Base-by-base conservation (phyloP, 2,888 invertebrate genomes). In the Fragum sueziense region DNA sequence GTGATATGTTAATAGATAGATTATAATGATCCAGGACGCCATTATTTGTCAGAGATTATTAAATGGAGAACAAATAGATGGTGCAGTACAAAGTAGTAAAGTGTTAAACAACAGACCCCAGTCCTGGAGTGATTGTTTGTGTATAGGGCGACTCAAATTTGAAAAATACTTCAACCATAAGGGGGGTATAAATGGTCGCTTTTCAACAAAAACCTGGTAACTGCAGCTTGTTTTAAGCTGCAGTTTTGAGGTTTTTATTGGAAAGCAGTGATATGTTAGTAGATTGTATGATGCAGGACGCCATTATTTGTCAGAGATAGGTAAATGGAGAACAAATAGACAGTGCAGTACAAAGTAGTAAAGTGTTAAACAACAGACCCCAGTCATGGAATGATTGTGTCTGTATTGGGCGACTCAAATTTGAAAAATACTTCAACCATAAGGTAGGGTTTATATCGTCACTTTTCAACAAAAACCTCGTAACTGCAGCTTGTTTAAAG, bases 391-490 rank as follows among this genome's bases (percentile, higher is more conserved):
- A 34, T 9, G 85, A 90, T 0, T 93, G 93, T 89, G 85, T 93
- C 2, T 62, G 74, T 3, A 73, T 91, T n/a, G 93, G 90, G 0
- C 79, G 93, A 68, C 69, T 89, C 47, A 93, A 93, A 87, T 93
- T 93, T 89, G 91, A 93, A 69, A 93, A 93, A 85, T 93, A 92
- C 76, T 93, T 93, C 86, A 93, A 92, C 74, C 91, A 93, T 85
- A 93, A 90, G 89, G 93, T 92, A 81, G 68, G 73, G 65, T 14
- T 29, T 25, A 37, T 11, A 47, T 14, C 2, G 47, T 3, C 17
- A n/a, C n/a, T n/a, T n/a, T n/a, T n/a, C n/a, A n/a, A n/a, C n/a
- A n/a, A n/a, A n/a, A n/a, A n/a, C n/a, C n/a, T n/a, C n/a, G n/a
- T n/a, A n/a, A n/a, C n/a, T n/a, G n/a, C n/a, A n/a, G n/a, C n/a